A percentile compares a stretch with the other conserved stretches of the same genome.
Evolutionary conservation across 2,888 invertebrate species (phyloP).

Genomic region (Amaurobius ferox): DNA sequence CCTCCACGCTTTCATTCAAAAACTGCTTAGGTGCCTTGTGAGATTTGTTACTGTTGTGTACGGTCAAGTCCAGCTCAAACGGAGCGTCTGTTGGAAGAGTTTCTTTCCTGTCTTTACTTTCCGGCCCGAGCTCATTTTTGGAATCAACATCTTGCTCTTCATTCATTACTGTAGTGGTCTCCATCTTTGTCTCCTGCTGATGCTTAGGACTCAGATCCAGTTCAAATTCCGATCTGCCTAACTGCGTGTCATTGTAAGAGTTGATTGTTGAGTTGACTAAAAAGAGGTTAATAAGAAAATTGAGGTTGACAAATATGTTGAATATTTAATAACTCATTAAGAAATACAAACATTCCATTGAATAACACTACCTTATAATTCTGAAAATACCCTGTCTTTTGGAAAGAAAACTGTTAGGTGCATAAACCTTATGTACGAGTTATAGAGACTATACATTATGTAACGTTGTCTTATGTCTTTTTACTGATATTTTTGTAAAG

Average conservation of each 20-base stretch:
- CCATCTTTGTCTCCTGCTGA: background rate
- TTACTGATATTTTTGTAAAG: too few relatives aligned
- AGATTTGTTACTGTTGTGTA: background rate
- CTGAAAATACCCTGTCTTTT: too few relatives aligned
- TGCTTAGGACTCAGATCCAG: conserved; percentile 25
- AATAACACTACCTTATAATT: too few relatives aligned
- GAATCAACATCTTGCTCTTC: conserved; percentile 6
- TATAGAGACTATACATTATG: too few relatives aligned
- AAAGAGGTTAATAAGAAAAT: background rate
- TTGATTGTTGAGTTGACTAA: conserved; percentile 24
- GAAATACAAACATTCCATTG: too few relatives aligned
- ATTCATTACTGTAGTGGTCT: background rate
- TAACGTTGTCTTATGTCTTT: too few relatives aligned
- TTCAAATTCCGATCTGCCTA: conserved; percentile 28
- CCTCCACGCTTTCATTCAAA: background rate
- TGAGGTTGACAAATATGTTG: too few relatives aligned
- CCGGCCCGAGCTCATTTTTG: conserved; percentile 46
- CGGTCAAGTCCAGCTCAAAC: conserved; percentile 46
- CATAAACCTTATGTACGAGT: too few relatives aligned
- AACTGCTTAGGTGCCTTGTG: too few relatives aligned
- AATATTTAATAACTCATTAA: too few relatives aligned
- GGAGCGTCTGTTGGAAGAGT: conserved; percentile 36
- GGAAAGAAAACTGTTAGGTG: too few relatives aligned
- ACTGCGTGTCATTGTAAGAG: background rate
- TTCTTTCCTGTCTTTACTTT: conserved; percentile 21